These are phyloP conservation scores for Pararge aegeria DNA, from an alignment of 1,140 invertebrate species.

Conservation along the genomic window DNA sequence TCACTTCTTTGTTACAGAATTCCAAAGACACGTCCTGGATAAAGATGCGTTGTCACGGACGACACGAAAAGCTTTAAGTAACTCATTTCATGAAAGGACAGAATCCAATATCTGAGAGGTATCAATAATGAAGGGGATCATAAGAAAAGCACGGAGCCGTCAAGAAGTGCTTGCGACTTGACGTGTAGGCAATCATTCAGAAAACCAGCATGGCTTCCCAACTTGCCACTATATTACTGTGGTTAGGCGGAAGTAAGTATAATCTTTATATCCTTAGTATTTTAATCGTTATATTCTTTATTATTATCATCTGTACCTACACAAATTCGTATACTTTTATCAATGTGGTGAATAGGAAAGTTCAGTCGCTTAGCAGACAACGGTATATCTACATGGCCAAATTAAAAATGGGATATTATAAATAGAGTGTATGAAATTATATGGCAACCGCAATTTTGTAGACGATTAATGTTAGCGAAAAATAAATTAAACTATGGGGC, in stretches of 20 bases:
- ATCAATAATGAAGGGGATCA: conserved; percentile 49
- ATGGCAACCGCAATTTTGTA: no score
- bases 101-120: conserved; percentile 38
- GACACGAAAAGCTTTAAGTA: conserved; percentile 5
- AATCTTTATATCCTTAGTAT: not conserved
- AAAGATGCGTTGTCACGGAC: conserved; percentile 19
- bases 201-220: conserved; percentile 50
- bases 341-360: no score
- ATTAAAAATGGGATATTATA: no score
- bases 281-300: conserved; percentile 1
- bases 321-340: no score
- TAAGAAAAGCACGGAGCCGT: conserved; percentile 31
- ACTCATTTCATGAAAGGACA: conserved; percentile 31
- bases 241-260: conserved; percentile 64
- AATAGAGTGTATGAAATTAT: no score
- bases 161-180: conserved; percentile 48
- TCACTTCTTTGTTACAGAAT: conserved; percentile 30
- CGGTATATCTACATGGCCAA: no score
- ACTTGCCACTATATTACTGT: conserved; percentile 54
- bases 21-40: conserved; percentile 26
- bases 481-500: no score
- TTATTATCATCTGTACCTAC: no score
- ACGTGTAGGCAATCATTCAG: conserved; percentile 38
- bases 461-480: no score
- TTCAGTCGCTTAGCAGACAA: no score